Evolutionary conservation across 2,888 invertebrate species (phyloP), one percentile per base, ranked within the genome.

Genomic region (Acronicta aceris): DNA sequence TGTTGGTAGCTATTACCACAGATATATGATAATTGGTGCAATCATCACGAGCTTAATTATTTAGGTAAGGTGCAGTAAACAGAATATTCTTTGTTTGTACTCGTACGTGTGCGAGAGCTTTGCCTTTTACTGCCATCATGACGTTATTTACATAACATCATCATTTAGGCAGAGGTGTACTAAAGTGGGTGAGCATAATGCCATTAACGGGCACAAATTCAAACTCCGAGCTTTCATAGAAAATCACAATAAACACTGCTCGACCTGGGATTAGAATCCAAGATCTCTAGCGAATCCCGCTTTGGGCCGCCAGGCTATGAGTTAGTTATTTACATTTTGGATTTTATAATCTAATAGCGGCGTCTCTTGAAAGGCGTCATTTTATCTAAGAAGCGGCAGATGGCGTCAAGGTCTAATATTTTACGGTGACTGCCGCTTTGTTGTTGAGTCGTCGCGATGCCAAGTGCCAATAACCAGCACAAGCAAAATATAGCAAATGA

Each of bases 381-480:
- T 76, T 75, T 50, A 71, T 61, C 65, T 67, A 56, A 46, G 42
- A 68, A 46, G 73, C 64, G 61, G 61, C 78, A 78, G 78, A 75
- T 77, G 77, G 65, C 65, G 69, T 59, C 69, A 78, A 75, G 77
- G 74, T 65, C 59, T 62, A 60, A 78, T 78, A 78, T 76, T 71
- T 76, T 69, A 72, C 62, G 68, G 63, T 47, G 42, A 56, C 53
- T 60, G 59, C 36, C 46, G 56, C 52, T 53, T 63, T 59, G 55
- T 70, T 70, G 75, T 73, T 63, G 62, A 74, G 52, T 72, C 50
- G 63, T 57, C 59, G 59, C 40, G 48, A 52, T 51, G 60, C 50
- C 58, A 57, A 63, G 59, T 72, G 55, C 47, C 70, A 51, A 58
- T 70, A 65, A 70, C 33, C 58, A 58, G 61, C 61, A 70, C 70